Base-by-base conservation (phyloP, 2,888 invertebrate genomes). In the Coenonympha arcania region DNA sequence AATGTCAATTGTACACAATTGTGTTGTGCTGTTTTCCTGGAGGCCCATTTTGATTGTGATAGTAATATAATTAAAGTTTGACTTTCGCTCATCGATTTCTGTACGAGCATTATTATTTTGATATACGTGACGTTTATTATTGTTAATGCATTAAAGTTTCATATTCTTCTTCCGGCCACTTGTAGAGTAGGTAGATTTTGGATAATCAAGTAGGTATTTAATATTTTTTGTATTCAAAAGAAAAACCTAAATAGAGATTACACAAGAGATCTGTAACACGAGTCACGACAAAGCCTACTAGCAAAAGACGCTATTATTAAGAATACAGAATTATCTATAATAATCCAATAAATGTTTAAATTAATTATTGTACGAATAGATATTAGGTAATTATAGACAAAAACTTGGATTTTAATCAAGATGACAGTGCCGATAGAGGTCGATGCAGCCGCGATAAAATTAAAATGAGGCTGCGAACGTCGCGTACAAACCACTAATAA, bases 1-100 rank as follows among this genome's bases (percentile, higher is more conserved):
- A 85, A 85, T 85, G 84, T 81, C 86, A 84, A 85, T 86, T 85
- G 85, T 85, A 72, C 68, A 82, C 79, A 81, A 85, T 85, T 85
- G 85, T 84, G 77, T 83, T 76, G 81, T 83, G 79, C 78, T 77
- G 77, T 77, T 81, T 85, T 80, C 72, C 84, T 80, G 76, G 78
- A 84, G 79, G 79, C 78, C 83, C 77, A 71, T 79, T 83, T 79
- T 79, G 81, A 83, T 83, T 81, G 76, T 76, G 72, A 67, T 66
- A 70, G 75, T 73, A 76, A 69, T 73, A 79, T 78, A 80, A 83
- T 82, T 81, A 83, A 73, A 75, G 78, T 71, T 74, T 71, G 77
- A 81, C 80, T 83, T 77, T 77, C 70, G 79, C 73, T 66, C 66
- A 66, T 76, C 66, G 63, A 67, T 71, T 76, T 79, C 79, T 82